phyloP scores from a whole-genome alignment of 64 coral and sea anemone genomes.

The Astreopora myriophthalma region DNA sequence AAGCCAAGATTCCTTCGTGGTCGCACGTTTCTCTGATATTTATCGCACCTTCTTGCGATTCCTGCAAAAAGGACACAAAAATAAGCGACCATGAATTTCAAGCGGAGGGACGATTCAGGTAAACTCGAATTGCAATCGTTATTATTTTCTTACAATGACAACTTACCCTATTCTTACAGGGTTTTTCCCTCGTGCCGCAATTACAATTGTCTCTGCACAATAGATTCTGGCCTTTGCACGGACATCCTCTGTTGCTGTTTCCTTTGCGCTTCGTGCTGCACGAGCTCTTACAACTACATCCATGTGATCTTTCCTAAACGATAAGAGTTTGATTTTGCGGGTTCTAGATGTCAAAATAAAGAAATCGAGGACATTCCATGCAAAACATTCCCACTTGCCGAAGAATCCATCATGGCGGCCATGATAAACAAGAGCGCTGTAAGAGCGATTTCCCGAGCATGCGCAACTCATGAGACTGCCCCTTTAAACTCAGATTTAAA shows the following conservation, averaged over 20 bases:
- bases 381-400: not conserved
- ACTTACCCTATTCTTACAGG: constrained; percentile 57
- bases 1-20: not conserved
- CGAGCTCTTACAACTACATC: constrained; percentile 28
- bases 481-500: not conserved
- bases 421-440: not conserved
- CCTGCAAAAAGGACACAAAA: not conserved
- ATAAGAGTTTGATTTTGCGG: not conserved
- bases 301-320: not conserved
- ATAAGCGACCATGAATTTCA: not conserved
- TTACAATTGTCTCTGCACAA: not conserved
- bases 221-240: constrained; percentile 3
- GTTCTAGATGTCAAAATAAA: not conserved
- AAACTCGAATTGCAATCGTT: not conserved
- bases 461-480: not conserved
- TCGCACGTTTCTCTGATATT: not conserved
- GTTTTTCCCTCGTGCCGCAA: constrained; percentile 1
- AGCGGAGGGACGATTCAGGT: not conserved
- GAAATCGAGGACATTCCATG: not conserved
- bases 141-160: not conserved
- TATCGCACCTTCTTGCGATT: not conserved
- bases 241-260: constrained; percentile 27
- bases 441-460: not conserved
- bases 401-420: not conserved
- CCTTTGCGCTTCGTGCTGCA: constrained; percentile 34